Conservation (phyloP, 2,113 vertebrate genomes). For the Passer domesticus region DNA sequence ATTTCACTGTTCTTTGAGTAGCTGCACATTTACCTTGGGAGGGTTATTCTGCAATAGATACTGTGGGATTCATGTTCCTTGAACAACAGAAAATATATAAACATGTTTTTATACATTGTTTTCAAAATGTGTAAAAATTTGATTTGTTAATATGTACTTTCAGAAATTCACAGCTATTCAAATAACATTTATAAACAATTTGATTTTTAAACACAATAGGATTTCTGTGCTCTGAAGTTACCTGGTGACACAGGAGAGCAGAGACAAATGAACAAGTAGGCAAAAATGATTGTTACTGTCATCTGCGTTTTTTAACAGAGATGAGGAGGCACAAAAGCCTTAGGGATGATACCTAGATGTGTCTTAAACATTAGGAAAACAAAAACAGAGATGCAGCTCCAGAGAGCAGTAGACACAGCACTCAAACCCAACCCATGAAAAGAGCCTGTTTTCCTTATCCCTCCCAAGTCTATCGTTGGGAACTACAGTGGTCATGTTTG, state of each 20-base stretch:
- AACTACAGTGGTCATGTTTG: background rate
- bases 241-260: background rate
- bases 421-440: background rate
- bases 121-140: background rate
- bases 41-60: background rate
- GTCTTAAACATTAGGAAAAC: conserved; percentile 22
- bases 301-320: conserved; percentile 5
- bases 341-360: conserved; percentile 32
- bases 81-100: background rate
- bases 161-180: background rate
- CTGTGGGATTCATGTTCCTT: background rate
- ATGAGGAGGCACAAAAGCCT: background rate
- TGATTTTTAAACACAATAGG: background rate
- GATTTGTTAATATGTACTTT: background rate
- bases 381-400: background rate
- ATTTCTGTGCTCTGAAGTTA: background rate
- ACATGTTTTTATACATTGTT: background rate
- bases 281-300: conserved; percentile 16
- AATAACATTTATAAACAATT: background rate
- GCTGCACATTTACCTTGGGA: background rate
- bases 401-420: background rate
- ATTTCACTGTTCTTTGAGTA: background rate
- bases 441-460: background rate
- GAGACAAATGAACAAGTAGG: background rate
- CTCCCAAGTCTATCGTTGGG: background rate